Conservation (phyloP, 2,888 invertebrate species). For the Meloe dianella region DNA sequence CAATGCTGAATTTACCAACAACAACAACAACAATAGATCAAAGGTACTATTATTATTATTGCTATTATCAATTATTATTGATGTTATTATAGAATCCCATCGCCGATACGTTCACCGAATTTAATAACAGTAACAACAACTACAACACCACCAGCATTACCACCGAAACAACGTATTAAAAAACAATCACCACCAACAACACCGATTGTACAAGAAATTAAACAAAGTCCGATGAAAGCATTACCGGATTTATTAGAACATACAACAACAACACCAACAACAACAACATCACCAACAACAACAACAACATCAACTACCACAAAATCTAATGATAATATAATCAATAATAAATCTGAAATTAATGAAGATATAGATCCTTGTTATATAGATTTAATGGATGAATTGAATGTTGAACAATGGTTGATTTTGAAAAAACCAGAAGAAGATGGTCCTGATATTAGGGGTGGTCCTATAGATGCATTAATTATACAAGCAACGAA, state of each 20-base stretch:
- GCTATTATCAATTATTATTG: background rate
- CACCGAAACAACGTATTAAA: no score
- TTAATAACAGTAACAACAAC: slow-evolving; percentile 14
- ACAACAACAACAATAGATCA: no score
- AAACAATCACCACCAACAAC: slow-evolving; percentile 50
- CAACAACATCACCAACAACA: slow-evolving; percentile 26
- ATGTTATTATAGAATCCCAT: slow-evolving; percentile 40
- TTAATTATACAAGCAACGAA: slow-evolving; percentile 95
- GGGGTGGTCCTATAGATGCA: slow-evolving; percentile 93
- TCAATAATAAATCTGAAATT: slow-evolving; percentile 23
- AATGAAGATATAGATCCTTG: slow-evolving; percentile 44
- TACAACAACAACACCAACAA: slow-evolving; percentile 46
- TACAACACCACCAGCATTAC: slow-evolving; percentile 57
- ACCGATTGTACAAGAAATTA: slow-evolving; percentile 33
- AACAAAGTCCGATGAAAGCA: slow-evolving; percentile 45
- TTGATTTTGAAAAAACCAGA: slow-evolving; percentile 79
- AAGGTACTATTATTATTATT: slow-evolving; percentile 28
- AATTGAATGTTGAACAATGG: slow-evolving; percentile 80
- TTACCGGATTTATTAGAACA: slow-evolving; percentile 57
- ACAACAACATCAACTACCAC: no score
- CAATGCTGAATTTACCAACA: slow-evolving; percentile 46
- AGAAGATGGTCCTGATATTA: slow-evolving; percentile 88
- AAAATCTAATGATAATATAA: no score
- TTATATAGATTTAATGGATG: slow-evolving; percentile 72
- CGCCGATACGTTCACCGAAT: slow-evolving; percentile 48